A percentile compares a stretch with the other conserved stretches of the same genome.
These are phyloP conservation scores for Circaetus cinerascens DNA, from an alignment of 2,113 vertebrate genomes.

Conservation along the genomic window DNA sequence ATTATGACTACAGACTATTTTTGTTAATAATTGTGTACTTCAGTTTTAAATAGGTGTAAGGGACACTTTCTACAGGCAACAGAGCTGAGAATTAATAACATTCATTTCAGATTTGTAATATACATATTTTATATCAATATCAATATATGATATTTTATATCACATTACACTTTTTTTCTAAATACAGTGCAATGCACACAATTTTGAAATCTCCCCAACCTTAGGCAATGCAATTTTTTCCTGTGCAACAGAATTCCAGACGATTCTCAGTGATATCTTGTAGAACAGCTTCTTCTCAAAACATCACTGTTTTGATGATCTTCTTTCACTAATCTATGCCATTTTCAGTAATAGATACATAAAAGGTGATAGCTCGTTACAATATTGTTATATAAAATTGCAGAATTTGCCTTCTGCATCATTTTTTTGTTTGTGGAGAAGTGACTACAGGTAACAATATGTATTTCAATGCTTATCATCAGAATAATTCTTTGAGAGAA, in stretches of 20 bases:
- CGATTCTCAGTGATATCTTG: background rate
- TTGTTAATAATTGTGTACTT: slow-evolving; percentile 52
- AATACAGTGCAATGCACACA: background rate
- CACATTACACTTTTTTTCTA: slow-evolving; percentile 8
- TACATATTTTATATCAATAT: no score
- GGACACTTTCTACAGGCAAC: slow-evolving; percentile 28
- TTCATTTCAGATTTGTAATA: slow-evolving; percentile 39
- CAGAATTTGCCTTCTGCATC: background rate
- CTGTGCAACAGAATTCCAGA: background rate
- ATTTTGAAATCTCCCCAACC: background rate
- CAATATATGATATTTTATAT: no score
- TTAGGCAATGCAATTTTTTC: background rate
- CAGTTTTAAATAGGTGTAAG: slow-evolving; percentile 41
- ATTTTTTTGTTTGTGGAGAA: background rate
- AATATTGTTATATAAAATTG: background rate
- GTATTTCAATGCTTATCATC: background rate
- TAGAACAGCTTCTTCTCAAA: background rate
- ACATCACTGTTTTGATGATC: background rate
- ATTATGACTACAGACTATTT: slow-evolving; percentile 34
- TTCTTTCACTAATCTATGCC: background rate
- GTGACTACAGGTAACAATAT: background rate
- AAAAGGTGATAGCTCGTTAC: background rate
- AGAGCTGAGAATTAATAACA: slow-evolving; percentile 15
- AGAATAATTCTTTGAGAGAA: background rate
- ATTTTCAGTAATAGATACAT: background rate